Percentiles rank a stretch among this genome's conserved stretches.
Evolutionary conservation across 2,888 invertebrate genomes (phyloP).

Genomic region (Apocheima hispidaria): DNA sequence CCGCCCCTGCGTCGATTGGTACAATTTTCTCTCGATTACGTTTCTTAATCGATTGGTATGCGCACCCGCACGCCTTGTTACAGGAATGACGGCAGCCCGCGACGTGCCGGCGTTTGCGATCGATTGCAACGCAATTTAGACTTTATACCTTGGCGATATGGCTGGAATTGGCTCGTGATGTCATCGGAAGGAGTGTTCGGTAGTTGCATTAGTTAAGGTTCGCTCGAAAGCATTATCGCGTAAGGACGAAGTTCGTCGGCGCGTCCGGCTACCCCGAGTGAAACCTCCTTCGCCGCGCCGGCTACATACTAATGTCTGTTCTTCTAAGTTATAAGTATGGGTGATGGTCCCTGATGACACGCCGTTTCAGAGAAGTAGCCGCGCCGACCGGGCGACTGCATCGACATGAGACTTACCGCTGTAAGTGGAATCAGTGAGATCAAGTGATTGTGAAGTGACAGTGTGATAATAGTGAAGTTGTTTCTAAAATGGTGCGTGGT

Average conservation of each 20-base stretch:
- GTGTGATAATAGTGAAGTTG: conserved; percentile 44
- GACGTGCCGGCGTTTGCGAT: conserved; percentile 58
- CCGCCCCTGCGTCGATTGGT: conserved; percentile 61
- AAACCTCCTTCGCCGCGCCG: conserved; percentile 66
- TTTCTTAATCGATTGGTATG: conserved; percentile 74
- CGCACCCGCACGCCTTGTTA: conserved; percentile 69
- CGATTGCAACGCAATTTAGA: conserved; percentile 40
- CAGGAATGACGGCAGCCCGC: conserved; percentile 75
- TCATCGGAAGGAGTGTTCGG: conserved; percentile 56
- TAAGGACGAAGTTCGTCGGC: conserved; percentile 66
- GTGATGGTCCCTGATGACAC: conserved; percentile 61
- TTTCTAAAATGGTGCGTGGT: conserved; percentile 61
- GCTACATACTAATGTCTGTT: conserved; percentile 74
- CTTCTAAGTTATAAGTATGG: conserved; percentile 81
- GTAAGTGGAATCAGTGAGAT: conserved; percentile 67
- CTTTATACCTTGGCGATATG: conserved; percentile 47
- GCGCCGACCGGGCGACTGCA: conserved; percentile 71
- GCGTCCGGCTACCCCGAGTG: conserved; percentile 76
- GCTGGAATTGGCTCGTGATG: conserved; percentile 42
- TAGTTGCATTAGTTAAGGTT: conserved; percentile 62
- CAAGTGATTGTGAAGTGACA: conserved; percentile 35
- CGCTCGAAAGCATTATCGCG: conserved; percentile 73
- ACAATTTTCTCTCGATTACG: conserved; percentile 84
- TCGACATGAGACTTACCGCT: conserved; percentile 67
- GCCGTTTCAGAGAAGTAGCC: conserved; percentile 66